Percentiles rank a stretch among this genome's conserved stretches.
Conservation (phyloP, 2,797 vertebrate genomes). For the Anguilla megastoma region DNA sequence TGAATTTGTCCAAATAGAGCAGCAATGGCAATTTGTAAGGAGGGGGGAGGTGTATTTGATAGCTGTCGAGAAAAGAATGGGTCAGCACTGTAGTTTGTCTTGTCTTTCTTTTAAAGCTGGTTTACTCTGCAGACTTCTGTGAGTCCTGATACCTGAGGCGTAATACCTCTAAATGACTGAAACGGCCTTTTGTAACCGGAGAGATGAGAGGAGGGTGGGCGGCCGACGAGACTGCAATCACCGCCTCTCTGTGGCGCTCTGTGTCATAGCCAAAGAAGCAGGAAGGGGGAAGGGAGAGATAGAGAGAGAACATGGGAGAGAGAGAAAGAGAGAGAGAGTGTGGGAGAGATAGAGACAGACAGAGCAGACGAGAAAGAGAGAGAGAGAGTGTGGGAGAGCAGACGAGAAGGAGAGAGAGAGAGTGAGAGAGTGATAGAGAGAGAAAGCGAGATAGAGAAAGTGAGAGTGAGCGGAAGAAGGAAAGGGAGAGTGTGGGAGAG, state of each 20-base stretch:
- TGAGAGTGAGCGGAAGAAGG: conserved; percentile 19
- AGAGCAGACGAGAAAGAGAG: neutral
- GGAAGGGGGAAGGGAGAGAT: conserved; percentile 38
- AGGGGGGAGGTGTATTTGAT: neutral
- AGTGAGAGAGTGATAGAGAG: neutral
- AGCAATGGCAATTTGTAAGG: conserved; percentile 35
- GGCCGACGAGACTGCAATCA: conserved; percentile 55
- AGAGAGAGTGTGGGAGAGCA: conserved; percentile 38
- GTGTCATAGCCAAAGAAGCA: conserved; percentile 36
- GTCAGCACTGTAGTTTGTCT: neutral
- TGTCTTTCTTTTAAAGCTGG: conserved; percentile 28
- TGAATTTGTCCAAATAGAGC: conserved; percentile 30
- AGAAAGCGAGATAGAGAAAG: neutral
- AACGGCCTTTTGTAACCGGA: conserved; percentile 54
- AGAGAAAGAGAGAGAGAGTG: neutral
- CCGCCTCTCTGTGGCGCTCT: conserved; percentile 49
- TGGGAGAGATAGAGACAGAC: neutral
- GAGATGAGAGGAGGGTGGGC: conserved; percentile 52
- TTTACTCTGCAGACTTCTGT: conserved; percentile 45
- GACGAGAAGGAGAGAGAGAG: neutral
- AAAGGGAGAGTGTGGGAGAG: conserved; percentile 37
- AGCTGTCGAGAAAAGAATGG: neutral
- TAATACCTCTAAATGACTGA: conserved; percentile 58
- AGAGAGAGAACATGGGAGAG: neutral
- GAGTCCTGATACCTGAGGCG: conserved; percentile 53